Percentiles rank a stretch among this genome's conserved stretches.
These are phyloP conservation scores for Nematolebias whitei DNA, from an alignment of 2,113 vertebrate species.

Conservation along the genomic window DNA sequence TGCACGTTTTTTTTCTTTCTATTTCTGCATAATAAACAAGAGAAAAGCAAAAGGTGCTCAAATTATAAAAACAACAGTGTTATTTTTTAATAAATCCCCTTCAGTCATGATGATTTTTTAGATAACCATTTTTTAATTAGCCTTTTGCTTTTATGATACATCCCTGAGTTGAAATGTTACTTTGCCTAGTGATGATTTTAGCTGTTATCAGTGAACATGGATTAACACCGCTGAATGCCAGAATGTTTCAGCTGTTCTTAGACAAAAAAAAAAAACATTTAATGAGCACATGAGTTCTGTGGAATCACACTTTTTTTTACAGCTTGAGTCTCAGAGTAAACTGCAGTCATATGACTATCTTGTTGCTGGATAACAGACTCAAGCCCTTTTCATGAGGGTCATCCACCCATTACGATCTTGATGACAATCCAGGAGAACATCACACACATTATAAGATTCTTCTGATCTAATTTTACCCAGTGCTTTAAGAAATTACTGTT, in stretches of 20 bases:
- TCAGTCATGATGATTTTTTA: background rate
- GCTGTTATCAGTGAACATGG: conserved; percentile 16
- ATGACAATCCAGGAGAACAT: conserved; percentile 36
- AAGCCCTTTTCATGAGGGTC: conserved; percentile 29
- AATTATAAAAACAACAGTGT: background rate
- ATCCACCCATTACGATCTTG: conserved; percentile 39
- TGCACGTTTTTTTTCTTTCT: background rate
- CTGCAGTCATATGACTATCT: conserved; percentile 10
- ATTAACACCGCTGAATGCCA: conserved; percentile 22
- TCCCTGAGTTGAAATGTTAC: conserved; percentile 14
- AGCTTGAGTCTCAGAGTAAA: background rate
- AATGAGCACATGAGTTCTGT: background rate
- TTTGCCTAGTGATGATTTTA: conserved; percentile 29
- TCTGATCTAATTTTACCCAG: conserved; percentile 45
- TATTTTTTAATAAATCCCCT: too few species aligned
- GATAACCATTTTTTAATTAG: background rate
- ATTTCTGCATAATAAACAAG: background rate
- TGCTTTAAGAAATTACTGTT: conserved; percentile 27
- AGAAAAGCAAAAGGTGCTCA: background rate
- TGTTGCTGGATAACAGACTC: conserved; percentile 16
- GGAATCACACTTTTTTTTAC: conserved; percentile 4
- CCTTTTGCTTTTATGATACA: background rate
- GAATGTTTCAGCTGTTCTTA: conserved; percentile 10
- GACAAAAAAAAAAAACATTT: conserved; percentile 14
- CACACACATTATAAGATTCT: conserved; percentile 39